Evolutionary conservation across 2,888 invertebrate species (phyloP).

Genomic region (Campoplex nolae): DNA sequence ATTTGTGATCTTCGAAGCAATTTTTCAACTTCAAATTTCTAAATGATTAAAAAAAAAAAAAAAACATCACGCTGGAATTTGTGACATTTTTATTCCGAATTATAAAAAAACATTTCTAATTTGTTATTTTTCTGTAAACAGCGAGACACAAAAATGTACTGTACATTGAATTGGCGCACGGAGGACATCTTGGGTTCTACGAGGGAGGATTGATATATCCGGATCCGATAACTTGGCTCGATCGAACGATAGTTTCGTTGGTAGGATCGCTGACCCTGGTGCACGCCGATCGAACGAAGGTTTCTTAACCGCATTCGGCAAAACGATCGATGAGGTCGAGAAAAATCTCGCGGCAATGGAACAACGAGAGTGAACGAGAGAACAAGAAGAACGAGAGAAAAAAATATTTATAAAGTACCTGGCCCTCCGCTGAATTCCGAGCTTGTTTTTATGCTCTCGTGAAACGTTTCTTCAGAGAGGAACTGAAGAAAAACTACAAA

Average conservation of each 20-base stretch:
- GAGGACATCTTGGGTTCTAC: conserved; percentile 97
- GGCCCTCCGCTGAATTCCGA: conserved; percentile 4
- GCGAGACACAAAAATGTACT: conserved; percentile 89
- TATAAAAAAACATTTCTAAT: not conserved
- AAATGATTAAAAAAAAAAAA: no score
- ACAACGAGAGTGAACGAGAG: not conserved
- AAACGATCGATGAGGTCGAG: conserved; percentile 2
- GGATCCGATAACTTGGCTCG: conserved; percentile 96
- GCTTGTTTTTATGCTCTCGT: conserved; percentile 7
- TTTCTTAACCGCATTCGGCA: conserved; percentile 74
- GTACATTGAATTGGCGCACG: conserved; percentile 94
- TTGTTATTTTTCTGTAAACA: conserved; percentile 80
- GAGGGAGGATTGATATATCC: conserved; percentile 95
- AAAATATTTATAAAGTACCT: not conserved
- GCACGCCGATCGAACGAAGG: conserved; percentile 83
- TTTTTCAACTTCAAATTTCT: no score
- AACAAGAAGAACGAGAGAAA: not conserved
- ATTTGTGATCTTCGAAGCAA: no score
- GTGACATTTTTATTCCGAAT: no score
- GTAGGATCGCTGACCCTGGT: conserved; percentile 90
- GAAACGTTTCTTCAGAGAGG: not conserved
- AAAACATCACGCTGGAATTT: no score
- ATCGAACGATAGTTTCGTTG: conserved; percentile 93
- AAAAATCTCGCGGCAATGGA: conserved; percentile 23
- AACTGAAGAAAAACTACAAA: not conserved